Evolutionary conservation across 1,140 invertebrate species (phyloP).

Genomic region (Drosophila mayri): DNA sequence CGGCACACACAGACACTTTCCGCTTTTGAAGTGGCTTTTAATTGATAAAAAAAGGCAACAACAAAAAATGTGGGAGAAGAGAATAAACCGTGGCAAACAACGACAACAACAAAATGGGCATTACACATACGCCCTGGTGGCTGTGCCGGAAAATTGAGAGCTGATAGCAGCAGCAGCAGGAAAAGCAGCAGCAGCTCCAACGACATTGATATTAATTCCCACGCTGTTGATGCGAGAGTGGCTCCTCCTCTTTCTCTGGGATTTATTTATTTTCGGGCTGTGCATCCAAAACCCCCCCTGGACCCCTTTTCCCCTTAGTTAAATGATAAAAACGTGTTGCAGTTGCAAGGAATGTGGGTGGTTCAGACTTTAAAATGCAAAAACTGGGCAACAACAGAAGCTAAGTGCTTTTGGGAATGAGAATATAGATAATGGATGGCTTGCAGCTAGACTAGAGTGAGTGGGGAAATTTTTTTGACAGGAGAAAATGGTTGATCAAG

Average conservation of each 20-base stretch:
- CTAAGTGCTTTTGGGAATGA: conserved; percentile 64
- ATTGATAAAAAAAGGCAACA: conserved; percentile 72
- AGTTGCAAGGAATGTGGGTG: conserved; percentile 8
- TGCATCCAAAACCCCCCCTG: not conserved
- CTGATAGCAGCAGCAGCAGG: conserved; percentile 71
- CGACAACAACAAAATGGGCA: conserved; percentile 36
- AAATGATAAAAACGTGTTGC: conserved; percentile 80
- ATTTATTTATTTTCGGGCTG: conserved; percentile 48
- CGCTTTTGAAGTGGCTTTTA: conserved; percentile 84
- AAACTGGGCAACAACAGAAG: conserved; percentile 48
- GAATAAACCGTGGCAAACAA: conserved; percentile 49
- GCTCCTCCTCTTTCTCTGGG: conserved; percentile 28
- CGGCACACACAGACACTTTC: conserved; percentile 75
- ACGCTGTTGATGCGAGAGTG: conserved; percentile 66
- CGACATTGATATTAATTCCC: conserved; percentile 83
- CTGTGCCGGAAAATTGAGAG: conserved; percentile 64
- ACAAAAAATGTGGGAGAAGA: conserved; percentile 36
- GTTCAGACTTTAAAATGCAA: conserved; percentile 59
- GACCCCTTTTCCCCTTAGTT: conserved; percentile 35
- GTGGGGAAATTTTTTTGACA: conserved; percentile 1
- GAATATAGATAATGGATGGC: conserved; percentile 65
- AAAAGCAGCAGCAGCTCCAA: conserved; percentile 46
- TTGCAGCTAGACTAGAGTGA: not conserved
- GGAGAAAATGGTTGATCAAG: not conserved
- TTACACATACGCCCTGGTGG: conserved; percentile 80